A percentile compares a stretch with the other conserved stretches of the same genome.
These are phyloP conservation scores for Trididemnum clinides DNA, from an alignment of 23 tunicate species.

Conservation along the genomic window DNA sequence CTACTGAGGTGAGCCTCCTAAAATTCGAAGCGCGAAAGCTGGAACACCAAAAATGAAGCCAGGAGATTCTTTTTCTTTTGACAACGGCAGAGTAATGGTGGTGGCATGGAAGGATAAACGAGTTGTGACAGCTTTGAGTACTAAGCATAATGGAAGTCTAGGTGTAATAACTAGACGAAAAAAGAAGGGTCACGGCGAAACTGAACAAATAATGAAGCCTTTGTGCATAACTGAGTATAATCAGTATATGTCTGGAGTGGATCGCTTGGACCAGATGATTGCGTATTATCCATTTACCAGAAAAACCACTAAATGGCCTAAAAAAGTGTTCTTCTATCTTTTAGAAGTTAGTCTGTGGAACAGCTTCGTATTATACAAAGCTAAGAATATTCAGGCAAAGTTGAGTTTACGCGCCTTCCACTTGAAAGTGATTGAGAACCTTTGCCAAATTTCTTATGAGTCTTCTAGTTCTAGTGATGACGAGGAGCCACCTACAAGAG, in stretches of 20 bases:
- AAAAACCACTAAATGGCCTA: conserved; percentile 12
- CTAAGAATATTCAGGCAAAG: not conserved
- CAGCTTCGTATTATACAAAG: conserved; percentile 30
- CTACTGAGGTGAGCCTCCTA: too few relatives aligned
- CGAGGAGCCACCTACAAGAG: conserved; percentile 22
- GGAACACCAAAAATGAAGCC: too few relatives aligned
- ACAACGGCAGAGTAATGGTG: too few relatives aligned
- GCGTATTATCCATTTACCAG: conserved; percentile 31
- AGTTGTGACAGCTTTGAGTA: conserved; percentile 30
- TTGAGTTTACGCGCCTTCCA: not conserved
- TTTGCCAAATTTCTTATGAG: conserved; percentile 24
- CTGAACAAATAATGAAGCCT: too few relatives aligned
- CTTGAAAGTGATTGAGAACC: conserved; percentile 11
- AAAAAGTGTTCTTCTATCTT: conserved; percentile 23
- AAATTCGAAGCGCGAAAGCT: too few relatives aligned
- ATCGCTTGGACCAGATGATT: conserved; percentile 29
- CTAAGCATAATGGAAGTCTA: conserved; percentile 11
- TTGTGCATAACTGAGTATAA: conserved; percentile 16
- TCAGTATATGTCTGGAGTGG: conserved; percentile 35
- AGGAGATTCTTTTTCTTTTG: too few relatives aligned
- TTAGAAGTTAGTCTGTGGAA: conserved; percentile 14
- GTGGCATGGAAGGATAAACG: conserved; percentile 33
- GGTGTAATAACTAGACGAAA: not conserved
- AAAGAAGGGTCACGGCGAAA: not conserved
- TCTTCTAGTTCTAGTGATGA: conserved; percentile 10